Base-by-base conservation (phyloP, 2,888 invertebrate species). In the Coleophora deauratella region DNA sequence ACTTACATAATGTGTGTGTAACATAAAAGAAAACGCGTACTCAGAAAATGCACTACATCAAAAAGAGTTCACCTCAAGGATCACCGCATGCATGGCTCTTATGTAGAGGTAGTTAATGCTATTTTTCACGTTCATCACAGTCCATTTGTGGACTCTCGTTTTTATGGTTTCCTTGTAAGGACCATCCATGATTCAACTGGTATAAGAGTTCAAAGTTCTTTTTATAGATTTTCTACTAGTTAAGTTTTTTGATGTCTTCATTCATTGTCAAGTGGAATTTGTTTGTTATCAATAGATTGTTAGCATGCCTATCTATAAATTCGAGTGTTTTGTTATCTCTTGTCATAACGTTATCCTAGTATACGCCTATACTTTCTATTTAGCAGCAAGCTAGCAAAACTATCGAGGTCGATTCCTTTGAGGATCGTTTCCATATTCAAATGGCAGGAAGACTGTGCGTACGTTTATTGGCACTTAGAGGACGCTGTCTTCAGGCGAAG, bases 401-500 rank as follows among this genome's bases (percentile, higher is more conserved):
- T 44, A 43, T 37, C 27, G 33, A 31, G 37, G 38, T 31, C 37
- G 44, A 40, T 42, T 46, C 39, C 46, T 47, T 43, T 50, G 35
- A 40, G 37, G 21, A 40, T 35, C 31, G 45, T 39, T 21, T 48
- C 57, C 59, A 62, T 66, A 69, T 72, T 67, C 57, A 71, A 66
- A 65, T 64, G 54, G 54, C 54, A 68, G 60, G 55, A 70, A 62
- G 59, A 62, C 58, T 57, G 57, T 58, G 59, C 61, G 62, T 53
- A 52, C 49, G 59, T 65, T 72, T 61, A 66, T 71, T 66, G 61
- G 61, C 62, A 65, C 67, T 62, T 66, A 40, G 50, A 66, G 62
- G 60, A 61, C 66, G 67, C 66, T 67, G 69, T 70, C 70, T 80
- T 80, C 82, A 85, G 84, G 72, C 75, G 72, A 76, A 80, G 79